Percentiles rank a stretch among this genome's conserved stretches.
phyloP scores from a whole-genome alignment of 2,113 vertebrate genomes.

The Mustelus asterias region DNA sequence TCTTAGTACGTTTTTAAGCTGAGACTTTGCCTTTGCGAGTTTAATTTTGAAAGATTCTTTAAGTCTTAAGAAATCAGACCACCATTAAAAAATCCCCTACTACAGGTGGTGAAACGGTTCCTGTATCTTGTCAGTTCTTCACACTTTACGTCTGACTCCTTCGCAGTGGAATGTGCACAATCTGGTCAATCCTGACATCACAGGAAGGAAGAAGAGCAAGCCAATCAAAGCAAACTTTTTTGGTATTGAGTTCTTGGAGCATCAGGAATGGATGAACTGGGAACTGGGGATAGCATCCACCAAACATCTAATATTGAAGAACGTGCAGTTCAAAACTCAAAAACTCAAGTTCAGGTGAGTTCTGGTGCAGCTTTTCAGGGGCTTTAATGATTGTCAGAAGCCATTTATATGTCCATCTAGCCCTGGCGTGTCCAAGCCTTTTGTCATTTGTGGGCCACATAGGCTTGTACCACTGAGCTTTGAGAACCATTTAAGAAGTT shows the following conservation, averaged over 20 bases:
- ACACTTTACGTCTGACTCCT: not conserved
- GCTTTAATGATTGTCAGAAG: not conserved
- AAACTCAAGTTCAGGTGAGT: slow-evolving; percentile 74
- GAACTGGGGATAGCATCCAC: slow-evolving; percentile 65
- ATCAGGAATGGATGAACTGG: slow-evolving; percentile 78
- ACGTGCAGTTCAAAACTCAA: slow-evolving; percentile 66
- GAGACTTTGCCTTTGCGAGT: too few relatives aligned
- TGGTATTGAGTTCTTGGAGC: slow-evolving; percentile 69
- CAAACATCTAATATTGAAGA: slow-evolving; percentile 73
- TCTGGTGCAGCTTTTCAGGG: not conserved
- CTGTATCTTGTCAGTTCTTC: not conserved
- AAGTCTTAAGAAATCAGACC: too few relatives aligned
- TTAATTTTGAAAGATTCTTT: too few relatives aligned
- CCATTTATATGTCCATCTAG: not conserved
- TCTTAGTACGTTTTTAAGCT: too few relatives aligned
- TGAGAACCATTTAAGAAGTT: not conserved
- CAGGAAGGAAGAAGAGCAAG: slow-evolving; percentile 43
- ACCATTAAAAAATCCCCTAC: too few relatives aligned
- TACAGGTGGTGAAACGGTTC: not conserved
- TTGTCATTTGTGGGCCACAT: not conserved
- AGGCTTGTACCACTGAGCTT: not conserved
- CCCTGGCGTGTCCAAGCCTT: not conserved
- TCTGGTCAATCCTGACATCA: not conserved
- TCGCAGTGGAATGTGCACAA: slow-evolving; percentile 2
- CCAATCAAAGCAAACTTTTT: slow-evolving; percentile 57